Conservation (phyloP, 2,113 vertebrate genomes). For the Pogona vitticeps region DNA sequence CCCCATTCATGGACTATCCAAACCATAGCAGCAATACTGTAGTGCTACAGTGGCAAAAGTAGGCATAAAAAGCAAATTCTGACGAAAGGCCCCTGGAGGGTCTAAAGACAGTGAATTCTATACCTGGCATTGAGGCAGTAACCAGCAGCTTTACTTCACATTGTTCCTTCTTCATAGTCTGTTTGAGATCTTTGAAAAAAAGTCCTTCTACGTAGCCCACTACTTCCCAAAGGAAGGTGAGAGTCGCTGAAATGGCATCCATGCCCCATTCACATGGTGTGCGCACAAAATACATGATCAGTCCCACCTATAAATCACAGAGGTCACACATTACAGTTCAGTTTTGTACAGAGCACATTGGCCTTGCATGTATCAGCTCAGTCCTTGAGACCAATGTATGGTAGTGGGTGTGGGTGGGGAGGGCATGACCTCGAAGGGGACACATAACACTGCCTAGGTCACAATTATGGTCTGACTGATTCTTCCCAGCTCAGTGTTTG, state of each 20-base stretch:
- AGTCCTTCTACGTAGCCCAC: conserved; percentile 97
- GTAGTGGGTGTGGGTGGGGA: too few species aligned
- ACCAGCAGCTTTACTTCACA: conserved; percentile 97
- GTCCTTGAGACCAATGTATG: too few species aligned
- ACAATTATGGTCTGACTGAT: too few species aligned
- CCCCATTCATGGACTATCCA: too few species aligned
- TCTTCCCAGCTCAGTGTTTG: neutral
- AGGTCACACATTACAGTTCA: neutral
- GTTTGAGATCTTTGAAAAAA: conserved; percentile 98
- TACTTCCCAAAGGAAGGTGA: conserved; percentile 98
- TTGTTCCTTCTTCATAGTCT: conserved; percentile 99
- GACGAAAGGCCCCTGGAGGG: neutral
- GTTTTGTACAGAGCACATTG: neutral
- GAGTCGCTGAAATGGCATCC: conserved; percentile 97
- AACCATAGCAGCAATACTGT: neutral
- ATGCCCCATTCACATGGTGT: conserved; percentile 98
- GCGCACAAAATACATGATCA: conserved; percentile 99
- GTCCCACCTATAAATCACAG: conserved; percentile 82
- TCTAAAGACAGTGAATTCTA: conserved; percentile 12
- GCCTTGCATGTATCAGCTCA: neutral
- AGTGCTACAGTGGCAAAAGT: neutral
- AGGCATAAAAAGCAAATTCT: neutral
- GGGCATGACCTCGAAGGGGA: too few species aligned
- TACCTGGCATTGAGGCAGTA: conserved; percentile 98
- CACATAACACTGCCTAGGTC: too few species aligned